These are phyloP conservation scores for Lasioglossum marginatum DNA, from an alignment of 2,888 invertebrate species.

Conservation along the genomic window DNA sequence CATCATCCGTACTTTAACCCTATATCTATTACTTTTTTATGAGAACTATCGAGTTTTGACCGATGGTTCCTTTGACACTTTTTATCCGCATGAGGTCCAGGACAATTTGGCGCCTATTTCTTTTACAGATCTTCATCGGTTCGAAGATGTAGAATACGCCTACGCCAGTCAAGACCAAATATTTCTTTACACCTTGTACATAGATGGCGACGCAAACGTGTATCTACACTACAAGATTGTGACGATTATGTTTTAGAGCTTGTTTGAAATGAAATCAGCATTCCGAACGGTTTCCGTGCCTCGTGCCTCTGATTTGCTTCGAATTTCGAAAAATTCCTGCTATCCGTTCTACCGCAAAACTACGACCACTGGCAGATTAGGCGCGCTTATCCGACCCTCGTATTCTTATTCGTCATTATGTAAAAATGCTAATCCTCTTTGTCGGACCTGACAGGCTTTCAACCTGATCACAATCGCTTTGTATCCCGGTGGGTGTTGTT, in stretches of 20 bases:
- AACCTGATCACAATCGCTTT: slow-evolving; percentile 31
- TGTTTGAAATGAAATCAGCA: background rate
- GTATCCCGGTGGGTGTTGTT: slow-evolving; percentile 22
- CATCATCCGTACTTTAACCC: no score
- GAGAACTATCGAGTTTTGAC: no score
- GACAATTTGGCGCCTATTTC: no score
- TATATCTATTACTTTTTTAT: no score
- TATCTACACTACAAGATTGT: background rate
- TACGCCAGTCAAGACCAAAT: no score
- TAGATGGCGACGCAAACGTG: no score
- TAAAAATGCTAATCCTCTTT: slow-evolving; percentile 74
- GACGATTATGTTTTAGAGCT: background rate
- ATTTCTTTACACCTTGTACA: no score
- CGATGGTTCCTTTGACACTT: no score
- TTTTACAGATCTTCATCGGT: no score
- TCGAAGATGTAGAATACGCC: no score
- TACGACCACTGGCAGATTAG: slow-evolving; percentile 56
- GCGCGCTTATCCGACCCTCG: slow-evolving; percentile 61
- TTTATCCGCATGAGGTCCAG: no score
- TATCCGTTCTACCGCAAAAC: slow-evolving; percentile 55
- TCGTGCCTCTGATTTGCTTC: slow-evolving; percentile 21
- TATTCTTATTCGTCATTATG: slow-evolving; percentile 64
- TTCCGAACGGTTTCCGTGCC: background rate
- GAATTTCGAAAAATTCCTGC: slow-evolving; percentile 46
- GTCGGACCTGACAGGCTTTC: slow-evolving; percentile 44